phyloP scores from a whole-genome alignment of 2,888 invertebrate genomes.

The Merodon equestris region DNA sequence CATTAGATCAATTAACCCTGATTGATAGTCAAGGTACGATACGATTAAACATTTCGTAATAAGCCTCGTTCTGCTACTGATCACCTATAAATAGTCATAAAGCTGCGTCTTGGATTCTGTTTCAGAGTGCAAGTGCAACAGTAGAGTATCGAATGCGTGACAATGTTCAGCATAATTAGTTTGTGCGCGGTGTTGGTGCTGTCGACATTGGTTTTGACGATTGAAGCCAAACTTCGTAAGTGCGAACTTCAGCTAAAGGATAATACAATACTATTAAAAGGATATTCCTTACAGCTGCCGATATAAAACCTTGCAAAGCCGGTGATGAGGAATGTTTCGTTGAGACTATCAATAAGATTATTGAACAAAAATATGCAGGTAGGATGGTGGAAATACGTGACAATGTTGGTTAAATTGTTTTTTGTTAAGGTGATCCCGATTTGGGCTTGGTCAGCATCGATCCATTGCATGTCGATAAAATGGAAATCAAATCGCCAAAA shows the following conservation, averaged over 20 bases:
- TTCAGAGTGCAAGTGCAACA: constrained; percentile 5
- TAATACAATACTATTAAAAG: background rate
- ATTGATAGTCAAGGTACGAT: too few species aligned
- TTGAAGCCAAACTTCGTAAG: constrained; percentile 43
- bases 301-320: constrained; percentile 54
- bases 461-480: constrained; percentile 72
- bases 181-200: constrained; percentile 10
- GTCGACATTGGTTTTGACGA: constrained; percentile 15
- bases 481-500: constrained; percentile 73
- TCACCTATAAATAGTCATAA: constrained; percentile 30
- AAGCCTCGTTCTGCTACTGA: too few species aligned
- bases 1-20: too few species aligned
- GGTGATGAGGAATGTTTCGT: constrained; percentile 55
- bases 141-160: background rate
- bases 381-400: background rate
- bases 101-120: background rate
- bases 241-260: background rate
- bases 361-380: constrained; percentile 53
- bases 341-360: constrained; percentile 59
- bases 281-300: constrained; percentile 46
- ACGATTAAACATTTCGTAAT: too few species aligned
- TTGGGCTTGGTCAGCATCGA: constrained; percentile 73
- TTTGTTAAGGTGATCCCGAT: constrained; percentile 69
- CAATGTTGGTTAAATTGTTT: background rate
- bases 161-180: constrained; percentile 1